A percentile compares a stretch with the other conserved stretches of the same genome.
phyloP scores from a whole-genome alignment of 2,797 vertebrate species.

The Delichon dasypus region DNA sequence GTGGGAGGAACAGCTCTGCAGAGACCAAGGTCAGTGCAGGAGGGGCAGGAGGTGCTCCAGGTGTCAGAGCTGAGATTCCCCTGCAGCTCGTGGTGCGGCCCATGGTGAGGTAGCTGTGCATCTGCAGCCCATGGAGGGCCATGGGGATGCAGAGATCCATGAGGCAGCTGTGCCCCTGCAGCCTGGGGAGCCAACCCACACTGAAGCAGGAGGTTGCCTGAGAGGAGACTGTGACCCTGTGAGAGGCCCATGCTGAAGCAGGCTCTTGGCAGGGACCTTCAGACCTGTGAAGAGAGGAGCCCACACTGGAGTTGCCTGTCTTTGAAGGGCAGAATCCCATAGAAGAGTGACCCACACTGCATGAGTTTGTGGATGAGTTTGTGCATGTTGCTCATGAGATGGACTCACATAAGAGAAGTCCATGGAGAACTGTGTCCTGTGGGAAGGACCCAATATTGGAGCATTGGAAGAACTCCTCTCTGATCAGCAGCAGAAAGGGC shows the following conservation, averaged over 20 bases:
- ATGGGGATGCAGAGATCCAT: neutral
- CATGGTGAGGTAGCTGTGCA: neutral
- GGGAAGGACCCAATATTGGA: neutral
- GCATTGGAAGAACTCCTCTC: neutral
- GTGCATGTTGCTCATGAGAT: neutral
- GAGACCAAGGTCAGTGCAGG: neutral
- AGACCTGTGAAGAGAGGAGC: neutral
- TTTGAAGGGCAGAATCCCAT: neutral
- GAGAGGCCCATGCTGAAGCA: neutral
- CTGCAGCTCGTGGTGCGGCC: neutral
- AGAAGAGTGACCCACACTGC: neutral
- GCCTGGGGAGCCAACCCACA: fast-evolving
- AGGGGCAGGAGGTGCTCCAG: fast-evolving
- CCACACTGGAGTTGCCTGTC: too few species aligned
- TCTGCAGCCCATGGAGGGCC: neutral
- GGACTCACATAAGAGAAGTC: neutral
- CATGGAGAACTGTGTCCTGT: neutral
- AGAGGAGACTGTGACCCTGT: fast-evolving
- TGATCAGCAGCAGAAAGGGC: neutral
- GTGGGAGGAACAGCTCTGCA: neutral
- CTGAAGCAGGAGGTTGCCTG: neutral
- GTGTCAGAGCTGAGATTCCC: fast-evolving
- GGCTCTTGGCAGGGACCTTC: neutral
- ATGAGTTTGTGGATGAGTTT: neutral
- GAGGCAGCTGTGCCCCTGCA: neutral